Percentiles rank a stretch among this genome's conserved stretches.
These are phyloP conservation scores for Drosophila suzukii DNA, from an alignment of 1,140 invertebrate species.

Conservation along the genomic window DNA sequence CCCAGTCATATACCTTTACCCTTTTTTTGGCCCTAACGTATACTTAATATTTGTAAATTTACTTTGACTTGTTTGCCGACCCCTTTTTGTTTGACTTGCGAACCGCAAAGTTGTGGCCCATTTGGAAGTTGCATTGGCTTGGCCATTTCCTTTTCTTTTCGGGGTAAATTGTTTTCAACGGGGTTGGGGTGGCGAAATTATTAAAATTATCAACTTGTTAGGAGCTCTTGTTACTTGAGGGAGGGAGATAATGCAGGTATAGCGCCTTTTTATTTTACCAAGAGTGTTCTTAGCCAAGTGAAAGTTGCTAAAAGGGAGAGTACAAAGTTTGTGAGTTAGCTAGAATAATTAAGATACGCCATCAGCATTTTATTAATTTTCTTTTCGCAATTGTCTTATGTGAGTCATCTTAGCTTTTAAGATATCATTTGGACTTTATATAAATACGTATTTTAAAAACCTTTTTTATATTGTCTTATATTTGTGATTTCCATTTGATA, in stretches of 20 bases:
- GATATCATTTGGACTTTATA: no score
- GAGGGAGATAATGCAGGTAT: slow-evolving; percentile 2
- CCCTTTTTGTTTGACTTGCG: slow-evolving; percentile 4
- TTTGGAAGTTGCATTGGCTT: slow-evolving; percentile 54
- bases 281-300: not conserved
- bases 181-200: slow-evolving; percentile 32
- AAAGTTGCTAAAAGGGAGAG: slow-evolving; percentile 3
- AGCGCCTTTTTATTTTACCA: no score
- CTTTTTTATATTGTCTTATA: not conserved
- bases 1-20: not conserved
- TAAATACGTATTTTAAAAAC: no score
- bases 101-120: slow-evolving; percentile 51
- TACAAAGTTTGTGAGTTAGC: not conserved
- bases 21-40: slow-evolving; percentile 32
- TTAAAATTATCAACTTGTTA: slow-evolving; percentile 58
- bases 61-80: slow-evolving; percentile 17
- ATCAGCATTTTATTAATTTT: not conserved
- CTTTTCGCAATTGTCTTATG: no score
- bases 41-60: slow-evolving; percentile 61
- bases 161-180: slow-evolving; percentile 11
- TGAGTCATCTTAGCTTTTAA: no score
- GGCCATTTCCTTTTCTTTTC: slow-evolving; percentile 5
- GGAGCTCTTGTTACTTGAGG: not conserved
- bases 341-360: no score
- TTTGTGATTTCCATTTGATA: not conserved